Base-by-base conservation (phyloP, 2,888 invertebrate genomes). In the Nomada fucata region DNA sequence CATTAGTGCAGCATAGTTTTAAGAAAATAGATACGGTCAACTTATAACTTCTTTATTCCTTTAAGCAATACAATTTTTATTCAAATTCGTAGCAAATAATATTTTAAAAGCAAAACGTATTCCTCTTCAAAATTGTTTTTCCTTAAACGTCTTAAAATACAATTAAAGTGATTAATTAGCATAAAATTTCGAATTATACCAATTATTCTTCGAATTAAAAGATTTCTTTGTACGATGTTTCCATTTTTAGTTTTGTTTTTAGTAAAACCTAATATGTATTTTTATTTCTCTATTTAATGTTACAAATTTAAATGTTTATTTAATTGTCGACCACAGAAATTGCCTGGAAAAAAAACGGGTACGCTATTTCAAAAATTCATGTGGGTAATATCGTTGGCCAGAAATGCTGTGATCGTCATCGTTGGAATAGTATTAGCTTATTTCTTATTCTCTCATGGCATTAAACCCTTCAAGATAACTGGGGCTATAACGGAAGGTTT, bases 321-420 rank as follows among this genome's bases (percentile, higher is more conserved):
- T 59, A 29, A 74, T 20, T 59, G 13, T 78, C 36, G 23, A 7
- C 72, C 67, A 71, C 88, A 89, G 94, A 94, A 91, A 91, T 92
- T 86, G 88, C 94, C 87, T 1, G 92, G 92, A 9, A 91, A 89
- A 87, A 92, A 90, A 87, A 90, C 47, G 89, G 95, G 92, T 57
- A 95, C 94, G 47, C 92, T 92, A 70, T 93, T 94, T n/a, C 90
- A 95, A 87, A 95, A 95, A 89, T 89, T 94, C 13, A 94, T 96
- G 86, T 96, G 96, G 95, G 94, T 96, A 79, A 88, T 95, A 18
- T 95, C 96, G 1, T 94, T 97, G 36, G 96, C 96, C 0, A 94
- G 97, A 76, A 98, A 98, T 94, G 97, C 97, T 0, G 92, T 98
- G 18, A 96, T 97, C 2, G 97, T 98, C 26, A 94, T 97, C 70